Evolutionary conservation across 2,113 vertebrate species (phyloP).

Genomic region (Brienomyrus brachyistius): DNA sequence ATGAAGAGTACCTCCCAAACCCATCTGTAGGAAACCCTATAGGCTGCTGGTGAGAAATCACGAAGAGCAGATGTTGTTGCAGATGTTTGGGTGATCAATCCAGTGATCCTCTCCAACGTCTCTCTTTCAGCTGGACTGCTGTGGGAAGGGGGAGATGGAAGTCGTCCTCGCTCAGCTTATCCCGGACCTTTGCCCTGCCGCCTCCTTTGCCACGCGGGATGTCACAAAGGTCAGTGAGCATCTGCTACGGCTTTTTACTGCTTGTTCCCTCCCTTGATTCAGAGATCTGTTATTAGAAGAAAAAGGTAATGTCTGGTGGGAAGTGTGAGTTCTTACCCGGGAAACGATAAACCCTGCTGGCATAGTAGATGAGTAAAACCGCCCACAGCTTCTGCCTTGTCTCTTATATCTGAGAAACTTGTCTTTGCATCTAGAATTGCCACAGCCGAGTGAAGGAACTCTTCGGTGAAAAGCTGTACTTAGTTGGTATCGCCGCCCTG

Average conservation of each 20-base stretch:
- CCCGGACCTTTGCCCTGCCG: slow-evolving; percentile 33
- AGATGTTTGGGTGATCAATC: neutral
- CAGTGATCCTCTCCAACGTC: neutral
- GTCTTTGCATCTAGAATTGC: slow-evolving; percentile 55
- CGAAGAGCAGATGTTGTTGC: neutral
- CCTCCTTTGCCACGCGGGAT: neutral
- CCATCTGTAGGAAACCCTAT: neutral
- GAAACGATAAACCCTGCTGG: neutral
- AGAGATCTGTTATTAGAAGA: neutral
- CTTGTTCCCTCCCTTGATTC: neutral
- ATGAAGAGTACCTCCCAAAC: neutral
- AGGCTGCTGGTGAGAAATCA: neutral
- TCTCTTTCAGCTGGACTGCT: slow-evolving; percentile 76
- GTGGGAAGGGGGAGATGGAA: slow-evolving; percentile 46
- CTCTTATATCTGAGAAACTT: neutral
- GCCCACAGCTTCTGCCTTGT: neutral
- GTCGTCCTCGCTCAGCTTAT: accelerated
- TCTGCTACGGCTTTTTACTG: neutral
- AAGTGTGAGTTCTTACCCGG: neutral
- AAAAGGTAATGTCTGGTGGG: neutral
- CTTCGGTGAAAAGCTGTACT: slow-evolving; percentile 83
- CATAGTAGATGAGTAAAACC: neutral
- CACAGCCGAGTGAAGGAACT: slow-evolving; percentile 75
- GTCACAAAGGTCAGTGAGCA: neutral
- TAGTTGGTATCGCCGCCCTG: slow-evolving; percentile 82